These are phyloP conservation scores for Bufo gargarizans DNA, from an alignment of 2,113 vertebrate genomes.

Conservation along the genomic window DNA sequence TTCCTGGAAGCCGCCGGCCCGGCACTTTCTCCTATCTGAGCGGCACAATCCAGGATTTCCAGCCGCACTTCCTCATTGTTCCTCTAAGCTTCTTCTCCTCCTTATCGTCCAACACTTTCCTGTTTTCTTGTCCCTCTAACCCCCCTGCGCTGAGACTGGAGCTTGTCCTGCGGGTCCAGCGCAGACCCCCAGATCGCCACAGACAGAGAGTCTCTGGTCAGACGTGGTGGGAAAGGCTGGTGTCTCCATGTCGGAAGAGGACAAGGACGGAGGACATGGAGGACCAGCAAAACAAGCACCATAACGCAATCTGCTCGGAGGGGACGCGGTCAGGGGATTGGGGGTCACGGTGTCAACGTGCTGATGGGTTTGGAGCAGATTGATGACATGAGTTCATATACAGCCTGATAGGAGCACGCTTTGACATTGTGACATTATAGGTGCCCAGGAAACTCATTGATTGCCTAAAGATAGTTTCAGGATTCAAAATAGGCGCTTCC, in stretches of 20 bases:
- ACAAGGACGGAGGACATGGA: background rate
- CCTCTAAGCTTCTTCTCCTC: slow-evolving; percentile 56
- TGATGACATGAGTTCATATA: background rate
- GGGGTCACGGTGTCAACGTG: background rate
- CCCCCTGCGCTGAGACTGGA: slow-evolving; percentile 51
- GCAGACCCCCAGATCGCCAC: slow-evolving; percentile 60
- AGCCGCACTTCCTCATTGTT: slow-evolving; percentile 54
- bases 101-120: slow-evolving; percentile 70
- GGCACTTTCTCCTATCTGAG: background rate
- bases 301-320: background rate
- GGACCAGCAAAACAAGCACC: slow-evolving; percentile 50
- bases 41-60: slow-evolving; percentile 48
- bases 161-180: background rate
- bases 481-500: too few species aligned
- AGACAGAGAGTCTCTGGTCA: slow-evolving; percentile 59
- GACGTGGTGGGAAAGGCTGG: background rate
- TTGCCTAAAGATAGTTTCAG: too few species aligned
- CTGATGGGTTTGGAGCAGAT: background rate
- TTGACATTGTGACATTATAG: too few species aligned
- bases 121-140: slow-evolving; percentile 67
- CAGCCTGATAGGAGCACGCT: too few species aligned
- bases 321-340: background rate
- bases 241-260: background rate
- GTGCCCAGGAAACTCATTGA: too few species aligned
- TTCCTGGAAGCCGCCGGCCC: slow-evolving; percentile 44